Percentiles rank a stretch among this genome's conserved stretches.
Evolutionary conservation across 2,113 vertebrate species (phyloP).

Genomic region (Oreamnos americanus): DNA sequence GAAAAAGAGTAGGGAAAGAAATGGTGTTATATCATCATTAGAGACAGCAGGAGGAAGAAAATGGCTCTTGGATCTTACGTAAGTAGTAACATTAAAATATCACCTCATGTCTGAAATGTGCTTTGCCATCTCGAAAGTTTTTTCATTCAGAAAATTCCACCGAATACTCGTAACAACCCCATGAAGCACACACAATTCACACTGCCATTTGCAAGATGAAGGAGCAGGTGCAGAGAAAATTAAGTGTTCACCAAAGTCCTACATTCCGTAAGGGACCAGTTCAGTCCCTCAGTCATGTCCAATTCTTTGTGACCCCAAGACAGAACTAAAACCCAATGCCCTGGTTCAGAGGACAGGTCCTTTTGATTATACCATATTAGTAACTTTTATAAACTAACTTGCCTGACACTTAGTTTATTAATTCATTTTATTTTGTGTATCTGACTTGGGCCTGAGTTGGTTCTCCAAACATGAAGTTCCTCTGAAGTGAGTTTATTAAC

Average conservation of each 20-base stretch:
- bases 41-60: constrained; percentile 12
- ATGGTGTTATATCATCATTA: not conserved
- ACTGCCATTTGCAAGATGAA: not conserved
- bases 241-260: not conserved
- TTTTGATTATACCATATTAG: not conserved
- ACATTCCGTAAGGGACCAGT: not conserved
- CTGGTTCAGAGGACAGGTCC: not conserved
- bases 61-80: not conserved
- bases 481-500: not conserved
- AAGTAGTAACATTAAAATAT: not conserved
- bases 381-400: not conserved
- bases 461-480: not conserved
- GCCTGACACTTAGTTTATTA: not conserved
- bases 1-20: not conserved
- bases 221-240: not conserved
- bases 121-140: constrained; percentile 28
- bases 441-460: not conserved
- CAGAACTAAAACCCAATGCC: not conserved
- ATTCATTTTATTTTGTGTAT: constrained; percentile 13
- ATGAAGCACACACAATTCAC: not conserved
- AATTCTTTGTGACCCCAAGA: not conserved
- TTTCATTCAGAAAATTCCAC: constrained; percentile 17
- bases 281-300: not conserved
- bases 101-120: not conserved
- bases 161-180: not conserved